These are phyloP conservation scores for Leptodirus hochenwartii DNA, from an alignment of 2,888 invertebrate genomes.

Conservation along the genomic window DNA sequence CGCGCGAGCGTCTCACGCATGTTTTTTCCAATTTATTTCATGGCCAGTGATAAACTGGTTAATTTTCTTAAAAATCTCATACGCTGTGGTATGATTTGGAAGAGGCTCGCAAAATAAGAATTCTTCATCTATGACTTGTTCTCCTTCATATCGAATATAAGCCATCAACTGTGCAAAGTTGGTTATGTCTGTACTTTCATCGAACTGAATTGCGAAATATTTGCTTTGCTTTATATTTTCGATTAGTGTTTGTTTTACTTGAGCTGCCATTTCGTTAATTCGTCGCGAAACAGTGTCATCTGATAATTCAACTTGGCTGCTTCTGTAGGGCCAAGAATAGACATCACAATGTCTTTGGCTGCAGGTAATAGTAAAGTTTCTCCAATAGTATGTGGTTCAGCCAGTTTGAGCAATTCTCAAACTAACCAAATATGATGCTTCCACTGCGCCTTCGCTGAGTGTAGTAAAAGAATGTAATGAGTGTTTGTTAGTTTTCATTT, in stretches of 20 bases:
- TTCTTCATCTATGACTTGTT: conserved; percentile 6
- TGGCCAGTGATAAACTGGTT: conserved; percentile 6
- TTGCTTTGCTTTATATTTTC: conserved; percentile 8
- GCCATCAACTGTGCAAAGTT: conserved; percentile 7
- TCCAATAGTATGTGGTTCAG: conserved; percentile 7
- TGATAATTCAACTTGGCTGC: conserved; percentile 7
- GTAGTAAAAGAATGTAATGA: conserved; percentile 6
- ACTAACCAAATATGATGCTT: conserved; percentile 6
- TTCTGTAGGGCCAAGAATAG: conserved; percentile 5
- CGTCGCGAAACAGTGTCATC: conserved; percentile 7
- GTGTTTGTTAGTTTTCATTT: conserved; percentile 7
- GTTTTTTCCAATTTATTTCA: conserved; percentile 8
- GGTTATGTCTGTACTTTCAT: conserved; percentile 6
- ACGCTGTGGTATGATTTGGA: conserved; percentile 7
- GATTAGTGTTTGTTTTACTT: conserved; percentile 6
- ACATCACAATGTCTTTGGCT: conserved; percentile 6
- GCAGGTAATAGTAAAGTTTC: conserved; percentile 5
- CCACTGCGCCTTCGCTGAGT: conserved; percentile 5
- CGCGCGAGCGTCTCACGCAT: too few species aligned
- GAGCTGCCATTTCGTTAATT: conserved; percentile 7
- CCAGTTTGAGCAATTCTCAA: conserved; percentile 7
- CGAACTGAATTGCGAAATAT: conserved; percentile 7
- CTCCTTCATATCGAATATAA: conserved; percentile 8
- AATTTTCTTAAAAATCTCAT: conserved; percentile 7
- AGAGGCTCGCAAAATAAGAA: conserved; percentile 8